Conservation (phyloP, 2,113 vertebrate species). For the Labeo catla region DNA sequence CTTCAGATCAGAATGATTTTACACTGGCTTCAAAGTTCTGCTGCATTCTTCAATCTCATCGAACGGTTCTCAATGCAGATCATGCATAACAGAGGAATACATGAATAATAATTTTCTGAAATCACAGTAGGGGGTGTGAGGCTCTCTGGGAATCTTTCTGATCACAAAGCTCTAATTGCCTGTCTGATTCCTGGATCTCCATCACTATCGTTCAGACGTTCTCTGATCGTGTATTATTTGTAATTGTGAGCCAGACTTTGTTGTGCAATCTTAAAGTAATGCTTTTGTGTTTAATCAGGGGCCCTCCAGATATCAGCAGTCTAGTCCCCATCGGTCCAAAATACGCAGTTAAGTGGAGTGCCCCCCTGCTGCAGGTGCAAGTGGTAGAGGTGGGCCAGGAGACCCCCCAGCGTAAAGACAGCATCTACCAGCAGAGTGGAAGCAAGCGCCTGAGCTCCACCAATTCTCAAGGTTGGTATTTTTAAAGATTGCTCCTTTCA, state of each 20-base stretch:
- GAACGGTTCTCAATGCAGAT: constrained; percentile 42
- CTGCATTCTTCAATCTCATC: background rate
- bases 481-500: background rate
- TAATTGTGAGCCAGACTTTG: background rate
- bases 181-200: constrained; percentile 38
- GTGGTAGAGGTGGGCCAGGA: constrained; percentile 87
- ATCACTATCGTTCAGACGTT: constrained; percentile 46
- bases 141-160: constrained; percentile 38
- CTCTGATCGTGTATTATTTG: constrained; percentile 20
- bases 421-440: constrained; percentile 69
- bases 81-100: constrained; percentile 50
- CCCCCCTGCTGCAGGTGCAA: constrained; percentile 81
- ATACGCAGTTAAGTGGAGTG: constrained; percentile 87
- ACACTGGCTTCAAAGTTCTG: constrained; percentile 23
- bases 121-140: constrained; percentile 34
- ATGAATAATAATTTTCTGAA: constrained; percentile 46
- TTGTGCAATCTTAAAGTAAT: constrained; percentile 23
- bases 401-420: constrained; percentile 74
- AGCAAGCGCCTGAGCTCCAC: constrained; percentile 67
- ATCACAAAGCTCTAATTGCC: constrained; percentile 54
- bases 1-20: constrained; percentile 39
- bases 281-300: constrained; percentile 54
- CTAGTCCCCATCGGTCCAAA: constrained; percentile 85
- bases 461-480: constrained; percentile 47
- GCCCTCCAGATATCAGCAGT: constrained; percentile 83